A percentile compares a stretch with the other conserved stretches of the same genome.
Evolutionary conservation across 2,888 invertebrate genomes (phyloP).

Genomic region (Apoderus coryli): DNA sequence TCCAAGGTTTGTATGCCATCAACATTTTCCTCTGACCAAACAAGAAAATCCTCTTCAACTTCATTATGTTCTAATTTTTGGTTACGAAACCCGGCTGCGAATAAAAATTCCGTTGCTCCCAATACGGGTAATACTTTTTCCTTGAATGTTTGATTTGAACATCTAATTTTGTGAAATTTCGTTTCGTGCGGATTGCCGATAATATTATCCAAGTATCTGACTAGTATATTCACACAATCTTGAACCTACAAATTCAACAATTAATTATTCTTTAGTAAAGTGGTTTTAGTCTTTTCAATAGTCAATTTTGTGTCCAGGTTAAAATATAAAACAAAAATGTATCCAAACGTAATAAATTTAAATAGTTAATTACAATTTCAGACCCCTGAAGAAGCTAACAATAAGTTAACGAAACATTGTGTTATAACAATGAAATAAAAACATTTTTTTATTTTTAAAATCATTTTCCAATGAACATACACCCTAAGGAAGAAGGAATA

Average conservation of each 20-base stretch:
- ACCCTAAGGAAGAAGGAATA: too few relatives aligned
- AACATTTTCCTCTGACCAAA: conserved; percentile 47
- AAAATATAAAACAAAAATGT: conserved; percentile 6
- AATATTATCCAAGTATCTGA: conserved; percentile 84
- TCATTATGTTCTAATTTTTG: conserved; percentile 41
- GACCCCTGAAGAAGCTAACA: too few relatives aligned
- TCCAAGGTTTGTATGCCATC: conserved; percentile 40
- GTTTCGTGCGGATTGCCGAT: conserved; percentile 70
- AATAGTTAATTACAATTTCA: too few relatives aligned
- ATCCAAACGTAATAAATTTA: too few relatives aligned
- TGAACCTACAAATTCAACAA: conserved; percentile 47
- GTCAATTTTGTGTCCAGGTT: background rate
- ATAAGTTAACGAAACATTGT: too few relatives aligned
- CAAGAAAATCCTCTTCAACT: conserved; percentile 48
- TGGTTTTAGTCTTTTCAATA: too few relatives aligned
- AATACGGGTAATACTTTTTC: conserved; percentile 70
- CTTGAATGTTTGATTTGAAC: conserved; percentile 62
- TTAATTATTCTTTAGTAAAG: too few relatives aligned
- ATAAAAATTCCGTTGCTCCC: conserved; percentile 66
- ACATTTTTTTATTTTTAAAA: too few relatives aligned
- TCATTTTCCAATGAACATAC: too few relatives aligned
- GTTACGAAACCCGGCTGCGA: conserved; percentile 69
- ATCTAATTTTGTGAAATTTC: conserved; percentile 81
- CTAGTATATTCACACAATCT: conserved; percentile 70
- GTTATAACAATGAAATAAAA: too few relatives aligned